A percentile compares a stretch with the other conserved stretches of the same genome.
Evolutionary conservation across 2,797 vertebrate species (phyloP).

Genomic region (Denticeps clupeoides): DNA sequence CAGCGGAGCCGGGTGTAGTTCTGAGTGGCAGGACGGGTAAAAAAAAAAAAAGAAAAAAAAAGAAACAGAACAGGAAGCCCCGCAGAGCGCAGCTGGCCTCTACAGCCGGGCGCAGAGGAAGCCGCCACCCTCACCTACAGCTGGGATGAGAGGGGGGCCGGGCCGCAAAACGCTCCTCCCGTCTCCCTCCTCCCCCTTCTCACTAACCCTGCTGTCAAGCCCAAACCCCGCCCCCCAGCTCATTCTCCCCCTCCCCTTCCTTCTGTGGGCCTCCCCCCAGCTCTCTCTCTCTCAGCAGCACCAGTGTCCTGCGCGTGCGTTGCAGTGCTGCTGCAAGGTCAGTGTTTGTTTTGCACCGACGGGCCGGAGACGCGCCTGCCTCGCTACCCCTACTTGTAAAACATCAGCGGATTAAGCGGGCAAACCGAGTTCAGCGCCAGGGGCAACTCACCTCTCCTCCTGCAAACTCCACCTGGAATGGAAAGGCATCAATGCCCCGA

Average conservation of each 20-base stretch:
- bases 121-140: too few relatives aligned
- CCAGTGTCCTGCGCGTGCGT: conserved; percentile 22
- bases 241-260: conserved; percentile 22
- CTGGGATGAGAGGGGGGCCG: too few relatives aligned
- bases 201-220: conserved; percentile 1
- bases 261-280: conserved; percentile 23
- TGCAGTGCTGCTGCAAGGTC: conserved; percentile 57
- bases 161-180: conserved; percentile 8
- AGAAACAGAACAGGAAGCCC: too few relatives aligned
- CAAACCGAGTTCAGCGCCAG: not conserved
- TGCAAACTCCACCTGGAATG: conserved; percentile 38
- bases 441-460: conserved; percentile 40
- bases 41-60: too few relatives aligned
- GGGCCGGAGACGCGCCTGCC: not conserved
- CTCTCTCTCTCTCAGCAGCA: not conserved
- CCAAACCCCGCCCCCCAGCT: conserved; percentile 16
- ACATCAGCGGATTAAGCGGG: too few relatives aligned
- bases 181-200: conserved; percentile 10
- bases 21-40: too few relatives aligned
- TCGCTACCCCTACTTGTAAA: too few relatives aligned
- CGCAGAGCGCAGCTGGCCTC: too few relatives aligned
- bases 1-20: too few relatives aligned
- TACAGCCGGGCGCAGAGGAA: too few relatives aligned
- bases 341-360: conserved; percentile 32
- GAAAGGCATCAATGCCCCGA: conserved; percentile 45